Evolutionary conservation across 2,113 vertebrate species (phyloP).

Genomic region (Menura novaehollandiae): DNA sequence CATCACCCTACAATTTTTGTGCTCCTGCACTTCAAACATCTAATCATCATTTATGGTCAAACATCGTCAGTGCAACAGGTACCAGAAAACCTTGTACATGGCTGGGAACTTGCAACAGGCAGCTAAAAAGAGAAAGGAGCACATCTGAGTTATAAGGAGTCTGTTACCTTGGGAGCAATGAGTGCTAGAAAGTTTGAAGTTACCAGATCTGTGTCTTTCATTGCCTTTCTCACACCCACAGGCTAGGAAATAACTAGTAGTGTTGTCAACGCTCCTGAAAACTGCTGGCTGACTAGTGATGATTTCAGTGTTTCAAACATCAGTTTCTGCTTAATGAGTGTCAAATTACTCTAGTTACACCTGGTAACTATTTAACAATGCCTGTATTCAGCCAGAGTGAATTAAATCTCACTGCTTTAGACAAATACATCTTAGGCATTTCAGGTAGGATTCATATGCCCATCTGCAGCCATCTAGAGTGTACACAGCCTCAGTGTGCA

Average conservation of each 20-base stretch:
- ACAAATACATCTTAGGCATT: not conserved
- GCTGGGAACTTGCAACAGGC: not conserved
- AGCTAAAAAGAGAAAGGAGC: not conserved
- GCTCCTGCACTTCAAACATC: not conserved
- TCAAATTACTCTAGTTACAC: not conserved
- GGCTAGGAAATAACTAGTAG: not conserved
- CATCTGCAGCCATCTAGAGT: not conserved
- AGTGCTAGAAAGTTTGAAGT: not conserved
- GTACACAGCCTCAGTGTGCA: not conserved
- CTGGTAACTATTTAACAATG: not conserved
- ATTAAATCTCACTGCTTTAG: not conserved
- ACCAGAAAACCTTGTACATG: not conserved
- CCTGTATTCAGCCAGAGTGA: not conserved
- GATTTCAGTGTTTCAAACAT: not conserved
- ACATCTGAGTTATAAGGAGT: not conserved
- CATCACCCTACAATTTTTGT: not conserved
- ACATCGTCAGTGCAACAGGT: not conserved
- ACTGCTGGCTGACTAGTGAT: not conserved
- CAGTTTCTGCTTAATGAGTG: not conserved
- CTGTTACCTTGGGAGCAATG: not conserved
- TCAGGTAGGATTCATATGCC: not conserved
- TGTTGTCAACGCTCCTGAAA: not conserved
- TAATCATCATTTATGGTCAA: not conserved
- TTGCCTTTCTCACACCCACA: not conserved
- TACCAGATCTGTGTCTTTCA: not conserved